Base-by-base conservation (phyloP, 92 coral and sea anemone genomes). In the Desmophyllum pertusum region DNA sequence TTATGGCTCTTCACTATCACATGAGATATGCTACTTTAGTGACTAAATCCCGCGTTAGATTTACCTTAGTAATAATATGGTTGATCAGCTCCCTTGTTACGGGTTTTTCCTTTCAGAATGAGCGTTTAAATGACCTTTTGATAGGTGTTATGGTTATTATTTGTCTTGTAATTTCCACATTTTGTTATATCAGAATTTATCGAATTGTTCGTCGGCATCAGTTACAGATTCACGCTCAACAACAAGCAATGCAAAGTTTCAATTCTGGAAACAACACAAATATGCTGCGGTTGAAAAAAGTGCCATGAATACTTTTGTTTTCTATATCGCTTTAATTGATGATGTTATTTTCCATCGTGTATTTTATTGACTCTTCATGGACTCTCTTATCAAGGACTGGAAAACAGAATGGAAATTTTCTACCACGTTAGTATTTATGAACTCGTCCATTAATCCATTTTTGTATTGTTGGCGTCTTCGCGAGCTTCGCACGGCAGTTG, bases 221-320 rank as follows among this genome's bases (percentile, higher is more conserved):
- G 8, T 35, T 9, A 35, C 37, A 76, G 42, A 76, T 76, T 8
- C 66, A 21, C 13, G 7, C 15, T 10, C 80, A 76, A 37, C 80
- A 38, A 0, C 79, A 33, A 21, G 63, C 79, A 18, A 41, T 75
- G 21, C 51, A 21, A 23, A 3, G 10, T 8, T 65, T 19, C 21
- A 41, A 41, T 41, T 15, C 42, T 53, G 30, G 67, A 7, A 35
- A 7, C 46, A 35, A 27, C n/a, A n/a, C n/a, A n/a, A n/a, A n/a
- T n/a, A n/a, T n/a, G n/a, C n/a, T n/a, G n/a, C n/a, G n/a, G n/a
- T 76, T 76, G 42, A 36, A 76, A 31, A 53, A 46, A 76, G 80
- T 53, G 80, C 80, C 11, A 33, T 52, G 19, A 53, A 36, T 23
- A 51, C 80, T 23, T 76, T 76, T 8, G 7, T 53, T 6, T 76